Conservation (phyloP, 2,888 invertebrate species). For the Acanthosoma haemorrhoidale region DNA sequence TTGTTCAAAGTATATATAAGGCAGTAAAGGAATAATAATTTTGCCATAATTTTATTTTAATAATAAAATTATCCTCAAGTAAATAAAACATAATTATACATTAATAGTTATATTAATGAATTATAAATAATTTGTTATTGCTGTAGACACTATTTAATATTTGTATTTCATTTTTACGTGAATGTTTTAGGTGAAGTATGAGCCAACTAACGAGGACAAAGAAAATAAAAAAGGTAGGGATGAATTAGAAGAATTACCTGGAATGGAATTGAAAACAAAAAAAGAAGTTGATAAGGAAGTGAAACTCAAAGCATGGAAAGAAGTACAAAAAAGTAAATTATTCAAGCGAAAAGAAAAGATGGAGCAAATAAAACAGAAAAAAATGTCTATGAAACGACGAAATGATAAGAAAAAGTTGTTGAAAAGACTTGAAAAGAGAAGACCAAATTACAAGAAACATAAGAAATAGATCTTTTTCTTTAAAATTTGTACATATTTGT, state of each 20-base stretch:
- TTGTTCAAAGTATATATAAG: too few relatives aligned
- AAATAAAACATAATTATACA: too few relatives aligned
- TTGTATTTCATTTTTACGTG: not conserved
- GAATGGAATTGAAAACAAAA: slow-evolving; percentile 54
- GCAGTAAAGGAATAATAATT: too few relatives aligned
- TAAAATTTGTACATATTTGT: not conserved
- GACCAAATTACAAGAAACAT: slow-evolving; percentile 14
- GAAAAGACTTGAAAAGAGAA: slow-evolving; percentile 33
- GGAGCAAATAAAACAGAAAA: slow-evolving; percentile 53
- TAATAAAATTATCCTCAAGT: too few relatives aligned
- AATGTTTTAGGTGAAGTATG: slow-evolving; percentile 41
- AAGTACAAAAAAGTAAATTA: slow-evolving; percentile 69
- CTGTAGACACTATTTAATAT: not conserved
- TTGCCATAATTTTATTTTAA: too few relatives aligned
- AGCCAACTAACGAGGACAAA: slow-evolving; percentile 40
- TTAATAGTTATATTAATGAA: not conserved
- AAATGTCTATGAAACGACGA: slow-evolving; percentile 54
- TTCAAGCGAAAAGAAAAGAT: slow-evolving; percentile 69
- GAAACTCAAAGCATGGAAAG: slow-evolving; percentile 65
- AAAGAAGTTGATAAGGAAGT: slow-evolving; percentile 65
- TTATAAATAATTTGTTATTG: not conserved
- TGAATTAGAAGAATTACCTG: slow-evolving; percentile 45
- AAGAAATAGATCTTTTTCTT: slow-evolving; percentile 12
- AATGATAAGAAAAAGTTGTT: slow-evolving; percentile 35
- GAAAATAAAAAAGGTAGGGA: slow-evolving; percentile 38